phyloP scores from a whole-genome alignment of 30 jellyfish, hydroid and myxozoan genomes.

The Aurelia aurita region DNA sequence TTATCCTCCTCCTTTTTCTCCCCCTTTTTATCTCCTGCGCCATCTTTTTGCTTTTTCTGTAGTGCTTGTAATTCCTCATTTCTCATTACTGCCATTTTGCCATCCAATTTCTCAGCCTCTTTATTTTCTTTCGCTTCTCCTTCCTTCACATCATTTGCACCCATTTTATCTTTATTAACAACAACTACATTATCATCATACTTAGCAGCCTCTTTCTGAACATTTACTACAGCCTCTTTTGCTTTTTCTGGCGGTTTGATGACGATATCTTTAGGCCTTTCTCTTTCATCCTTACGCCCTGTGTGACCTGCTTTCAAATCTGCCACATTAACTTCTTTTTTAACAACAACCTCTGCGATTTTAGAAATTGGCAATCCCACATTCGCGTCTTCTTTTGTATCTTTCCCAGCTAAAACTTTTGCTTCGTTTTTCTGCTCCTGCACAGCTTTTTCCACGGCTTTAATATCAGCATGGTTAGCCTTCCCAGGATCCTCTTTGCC shows the following conservation, averaged over 20 bases:
- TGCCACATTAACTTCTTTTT: neutral
- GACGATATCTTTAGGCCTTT: neutral
- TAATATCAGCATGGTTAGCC: neutral
- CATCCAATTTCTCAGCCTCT: neutral
- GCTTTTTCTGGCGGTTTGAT: neutral
- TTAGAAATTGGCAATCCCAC: neutral
- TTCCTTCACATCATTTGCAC: neutral
- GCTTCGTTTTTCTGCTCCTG: neutral
- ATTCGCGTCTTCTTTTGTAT: neutral
- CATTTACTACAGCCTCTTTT: constrained; percentile 5
- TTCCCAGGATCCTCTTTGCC: neutral
- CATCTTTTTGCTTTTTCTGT: neutral
- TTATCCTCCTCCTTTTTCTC: neutral
- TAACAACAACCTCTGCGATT: neutral
- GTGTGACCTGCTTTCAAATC: neutral
- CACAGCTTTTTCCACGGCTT: constrained; percentile 10
- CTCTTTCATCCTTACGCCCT: neutral
- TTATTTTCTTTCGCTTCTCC: neutral
- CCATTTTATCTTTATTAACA: neutral
- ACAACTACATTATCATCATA: neutral
- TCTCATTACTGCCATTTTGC: neutral
- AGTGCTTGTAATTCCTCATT: neutral
- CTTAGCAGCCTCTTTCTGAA: constrained; percentile 6
- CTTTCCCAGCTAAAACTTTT: neutral
- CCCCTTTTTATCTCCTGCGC: neutral